Percentiles rank a stretch among this genome's conserved stretches.
Conservation (phyloP, 92 coral and sea anemone genomes). For the Zoanthus sociatus region DNA sequence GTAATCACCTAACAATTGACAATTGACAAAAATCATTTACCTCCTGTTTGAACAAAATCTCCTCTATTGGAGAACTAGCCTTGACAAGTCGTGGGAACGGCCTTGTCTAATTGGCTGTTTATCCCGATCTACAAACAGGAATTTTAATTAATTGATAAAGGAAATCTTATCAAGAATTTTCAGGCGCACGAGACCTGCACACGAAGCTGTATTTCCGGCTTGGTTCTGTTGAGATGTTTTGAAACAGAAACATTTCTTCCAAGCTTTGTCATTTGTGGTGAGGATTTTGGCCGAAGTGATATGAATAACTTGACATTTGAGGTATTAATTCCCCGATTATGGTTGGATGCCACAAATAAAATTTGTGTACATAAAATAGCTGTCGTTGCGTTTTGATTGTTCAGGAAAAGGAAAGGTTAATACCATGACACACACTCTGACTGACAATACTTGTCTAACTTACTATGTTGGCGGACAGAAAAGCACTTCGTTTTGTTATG, state of each 20-base stretch:
- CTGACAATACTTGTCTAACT: background rate
- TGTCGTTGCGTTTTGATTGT: constrained; percentile 30
- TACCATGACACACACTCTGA: constrained; percentile 1
- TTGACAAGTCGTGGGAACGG: constrained; percentile 94
- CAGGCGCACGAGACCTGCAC: constrained; percentile 35
- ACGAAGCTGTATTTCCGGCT: constrained; percentile 37
- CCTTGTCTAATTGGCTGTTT: constrained; percentile 71
- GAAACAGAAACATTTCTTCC: background rate
- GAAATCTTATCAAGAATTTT: constrained; percentile 40
- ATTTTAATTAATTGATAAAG: constrained; percentile 51
- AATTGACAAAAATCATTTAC: constrained; percentile 51
- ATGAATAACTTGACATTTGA: background rate
- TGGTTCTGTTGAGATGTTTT: background rate
- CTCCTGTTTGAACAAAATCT: constrained; percentile 61
- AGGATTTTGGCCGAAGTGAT: background rate
- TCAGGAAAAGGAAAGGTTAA: constrained; percentile 19
- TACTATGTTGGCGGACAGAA: constrained; percentile 25
- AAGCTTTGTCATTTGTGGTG: background rate
- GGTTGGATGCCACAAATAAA: constrained; percentile 22
- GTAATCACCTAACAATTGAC: constrained; percentile 48
- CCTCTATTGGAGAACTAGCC: constrained; percentile 71
- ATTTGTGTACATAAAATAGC: background rate
- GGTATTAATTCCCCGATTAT: background rate
- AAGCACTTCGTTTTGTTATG: background rate
- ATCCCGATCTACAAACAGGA: constrained; percentile 43